phyloP scores from a whole-genome alignment of 2,888 invertebrate genomes.

The Drosophila anceps region DNA sequence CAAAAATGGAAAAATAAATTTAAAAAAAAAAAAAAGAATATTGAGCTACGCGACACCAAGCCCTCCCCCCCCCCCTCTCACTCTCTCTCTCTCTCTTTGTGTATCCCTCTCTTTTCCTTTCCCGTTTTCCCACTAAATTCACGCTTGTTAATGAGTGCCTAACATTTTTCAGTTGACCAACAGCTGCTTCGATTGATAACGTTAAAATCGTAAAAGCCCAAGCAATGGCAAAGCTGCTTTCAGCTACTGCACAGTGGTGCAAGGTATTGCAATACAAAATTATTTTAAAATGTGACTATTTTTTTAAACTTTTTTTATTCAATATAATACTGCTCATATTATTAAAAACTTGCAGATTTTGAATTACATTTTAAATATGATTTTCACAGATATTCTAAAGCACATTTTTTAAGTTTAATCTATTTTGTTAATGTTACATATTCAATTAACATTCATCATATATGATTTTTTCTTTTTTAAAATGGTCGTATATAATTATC shows the following conservation, averaged over 20 bases:
- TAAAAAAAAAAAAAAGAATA: background rate
- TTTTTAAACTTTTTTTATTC: background rate
- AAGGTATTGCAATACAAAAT: background rate
- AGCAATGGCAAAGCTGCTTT: background rate
- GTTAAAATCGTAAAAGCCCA: constrained; percentile 31
- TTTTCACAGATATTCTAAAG: background rate
- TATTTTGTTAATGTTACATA: no score
- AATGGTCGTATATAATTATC: background rate
- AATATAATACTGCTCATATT: background rate
- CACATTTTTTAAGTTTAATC: no score
- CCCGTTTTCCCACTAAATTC: background rate
- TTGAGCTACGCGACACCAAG: background rate
- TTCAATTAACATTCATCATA: no score
- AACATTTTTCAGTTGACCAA: constrained; percentile 65
- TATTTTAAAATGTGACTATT: background rate
- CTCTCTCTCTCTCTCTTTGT: background rate
- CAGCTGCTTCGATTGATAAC: constrained; percentile 71
- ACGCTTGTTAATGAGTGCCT: constrained; percentile 66
- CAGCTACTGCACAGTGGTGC: constrained; percentile 32
- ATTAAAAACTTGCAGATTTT: background rate
- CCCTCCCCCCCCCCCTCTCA: background rate
- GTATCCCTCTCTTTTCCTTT: background rate
- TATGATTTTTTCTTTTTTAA: background rate
- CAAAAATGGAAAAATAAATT: constrained; percentile 3
- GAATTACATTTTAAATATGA: background rate